Evolutionary conservation across 2,113 vertebrate genomes (phyloP).

Genomic region (Oceanites oceanicus): DNA sequence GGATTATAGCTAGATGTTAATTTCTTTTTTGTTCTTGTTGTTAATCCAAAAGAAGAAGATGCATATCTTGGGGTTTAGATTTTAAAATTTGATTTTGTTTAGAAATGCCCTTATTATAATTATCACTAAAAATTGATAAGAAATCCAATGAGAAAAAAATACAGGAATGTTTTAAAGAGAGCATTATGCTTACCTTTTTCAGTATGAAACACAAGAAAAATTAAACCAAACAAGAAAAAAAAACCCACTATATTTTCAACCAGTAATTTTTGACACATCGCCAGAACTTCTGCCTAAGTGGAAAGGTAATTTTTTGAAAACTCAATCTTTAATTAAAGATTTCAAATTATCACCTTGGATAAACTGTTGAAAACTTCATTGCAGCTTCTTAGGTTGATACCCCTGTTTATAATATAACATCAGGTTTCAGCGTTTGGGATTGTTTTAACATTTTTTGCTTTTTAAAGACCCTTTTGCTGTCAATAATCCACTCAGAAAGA

Average conservation of each 20-base stretch:
- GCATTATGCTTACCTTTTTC: neutral
- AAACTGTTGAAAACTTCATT: neutral
- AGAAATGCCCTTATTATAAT: neutral
- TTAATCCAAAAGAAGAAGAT: neutral
- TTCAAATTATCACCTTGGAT: neutral
- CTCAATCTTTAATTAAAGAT: neutral
- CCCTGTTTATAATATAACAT: neutral
- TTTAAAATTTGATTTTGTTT: neutral
- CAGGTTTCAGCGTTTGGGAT: neutral
- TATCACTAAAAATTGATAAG: neutral
- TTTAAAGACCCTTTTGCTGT: neutral
- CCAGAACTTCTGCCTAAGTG: neutral
- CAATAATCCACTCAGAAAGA: neutral
- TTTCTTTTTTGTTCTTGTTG: neutral
- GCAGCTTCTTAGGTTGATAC: neutral
- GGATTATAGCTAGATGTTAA: neutral
- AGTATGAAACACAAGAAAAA: neutral
- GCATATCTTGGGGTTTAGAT: neutral
- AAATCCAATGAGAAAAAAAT: neutral
- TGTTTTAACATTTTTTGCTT: neutral
- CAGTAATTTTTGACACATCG: neutral
- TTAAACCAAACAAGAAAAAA: neutral
- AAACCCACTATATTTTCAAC: neutral
- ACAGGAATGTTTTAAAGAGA: neutral
- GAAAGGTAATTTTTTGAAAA: neutral